Evolutionary conservation across 2,113 vertebrate species (phyloP), one percentile per base, ranked within the genome.

Genomic region (Aythya baeri): DNA sequence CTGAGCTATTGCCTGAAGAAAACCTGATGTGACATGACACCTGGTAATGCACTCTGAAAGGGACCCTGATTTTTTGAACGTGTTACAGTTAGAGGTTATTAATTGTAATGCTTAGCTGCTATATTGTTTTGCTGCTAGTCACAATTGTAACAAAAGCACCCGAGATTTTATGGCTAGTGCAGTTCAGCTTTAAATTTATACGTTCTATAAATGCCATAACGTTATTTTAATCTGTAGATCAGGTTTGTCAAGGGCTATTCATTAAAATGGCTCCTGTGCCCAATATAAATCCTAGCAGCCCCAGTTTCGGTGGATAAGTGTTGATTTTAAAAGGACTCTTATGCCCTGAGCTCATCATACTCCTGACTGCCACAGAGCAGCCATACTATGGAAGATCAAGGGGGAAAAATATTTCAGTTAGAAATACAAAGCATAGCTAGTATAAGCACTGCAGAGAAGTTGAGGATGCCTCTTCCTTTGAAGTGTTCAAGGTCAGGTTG

Each of bases 161-260:
- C 78, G 32, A 87, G 89, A 77, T 93, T 89, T 97, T 94, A 86
- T 75, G 22, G 43, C 86, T 84, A 34, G 66, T 86, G 71, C 84
- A 86, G 75, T 96, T 97, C 96, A 91, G 93, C 85, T 96, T 95
- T 81, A 94, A 97, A 92, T 97, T 96, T 97, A 96, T 94, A 88
- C 31, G 91, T 97, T 94, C 83, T 94, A 93, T 97, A 98, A 98
- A 97, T 96, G 94, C 94, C 93, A 84, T 82, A 94, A 95, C 86
- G 84, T 94, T 97, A 91, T 97, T 98, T 98, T 97, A 96, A 98
- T 97, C 97, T 88, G 85, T 96, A 98, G 97, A 97, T 98, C 95
- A 52, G 85, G 87, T 97, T 97, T 98, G 96, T 97, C 94, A 27
- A 61, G 83, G 81, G 20, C 84, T 92, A 83, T 94, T 97, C 83